Conservation (phyloP, 2,113 vertebrate genomes). For the Podarcis cretensis region DNA sequence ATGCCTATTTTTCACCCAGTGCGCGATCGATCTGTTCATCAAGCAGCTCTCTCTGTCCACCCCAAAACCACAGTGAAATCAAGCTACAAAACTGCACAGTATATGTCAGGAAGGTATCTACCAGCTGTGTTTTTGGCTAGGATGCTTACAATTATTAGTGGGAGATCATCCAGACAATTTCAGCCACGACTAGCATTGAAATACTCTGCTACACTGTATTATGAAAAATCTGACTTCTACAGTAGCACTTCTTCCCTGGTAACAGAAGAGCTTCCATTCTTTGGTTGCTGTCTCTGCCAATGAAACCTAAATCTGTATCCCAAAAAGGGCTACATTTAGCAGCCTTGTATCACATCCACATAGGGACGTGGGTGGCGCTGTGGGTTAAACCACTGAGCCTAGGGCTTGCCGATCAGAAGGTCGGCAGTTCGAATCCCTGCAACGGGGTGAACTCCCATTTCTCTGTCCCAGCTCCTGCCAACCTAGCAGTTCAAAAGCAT, state of each 20-base stretch:
- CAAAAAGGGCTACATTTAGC: not conserved
- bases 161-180: not conserved
- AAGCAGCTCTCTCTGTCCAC: not conserved
- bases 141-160: not conserved
- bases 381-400: no score
- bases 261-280: not conserved
- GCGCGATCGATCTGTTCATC: not conserved
- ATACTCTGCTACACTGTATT: not conserved
- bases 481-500: no score
- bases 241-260: not conserved
- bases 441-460: no score
- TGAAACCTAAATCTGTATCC: not conserved
- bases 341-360: no score
- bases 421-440: no score
- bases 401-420: no score
- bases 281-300: not conserved
- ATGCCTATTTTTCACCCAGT: not conserved
- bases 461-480: no score
- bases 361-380: no score
- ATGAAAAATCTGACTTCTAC: not conserved
- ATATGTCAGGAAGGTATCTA: not conserved
- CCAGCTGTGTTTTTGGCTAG: not conserved
- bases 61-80: not conserved
- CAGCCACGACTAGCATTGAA: not conserved
- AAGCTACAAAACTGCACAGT: not conserved